Percentiles rank a stretch among this genome's conserved stretches.
These are phyloP conservation scores for Suncus etruscus DNA, from an alignment of 2,113 vertebrate species.

Conservation along the genomic window DNA sequence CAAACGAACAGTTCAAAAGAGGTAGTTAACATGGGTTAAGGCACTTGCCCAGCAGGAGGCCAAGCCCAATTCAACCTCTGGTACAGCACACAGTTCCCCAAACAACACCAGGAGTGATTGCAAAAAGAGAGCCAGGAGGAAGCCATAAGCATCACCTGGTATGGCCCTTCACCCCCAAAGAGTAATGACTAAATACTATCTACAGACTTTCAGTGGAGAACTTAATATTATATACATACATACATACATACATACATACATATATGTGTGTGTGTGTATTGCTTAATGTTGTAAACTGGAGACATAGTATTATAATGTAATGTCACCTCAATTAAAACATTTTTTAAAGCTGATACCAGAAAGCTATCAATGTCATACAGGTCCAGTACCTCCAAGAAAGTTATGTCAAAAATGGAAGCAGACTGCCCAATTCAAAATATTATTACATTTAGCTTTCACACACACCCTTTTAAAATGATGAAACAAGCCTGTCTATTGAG, in stretches of 20 bases:
- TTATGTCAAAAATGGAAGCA: neutral
- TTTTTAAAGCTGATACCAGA: neutral
- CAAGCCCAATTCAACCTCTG: too few relatives aligned
- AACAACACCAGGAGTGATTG: too few relatives aligned
- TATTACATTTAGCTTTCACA: neutral
- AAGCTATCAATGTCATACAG: neutral
- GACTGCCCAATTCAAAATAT: neutral
- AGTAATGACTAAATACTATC: neutral
- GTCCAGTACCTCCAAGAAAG: neutral
- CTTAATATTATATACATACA: neutral
- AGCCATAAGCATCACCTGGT: too few relatives aligned
- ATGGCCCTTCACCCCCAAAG: too few relatives aligned
- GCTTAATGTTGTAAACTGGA: too few relatives aligned
- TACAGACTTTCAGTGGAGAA: neutral
- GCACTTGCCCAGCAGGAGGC: too few relatives aligned
- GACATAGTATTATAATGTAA: neutral
- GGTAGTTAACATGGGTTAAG: too few relatives aligned
- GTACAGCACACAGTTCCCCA: too few relatives aligned
- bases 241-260: too few relatives aligned
- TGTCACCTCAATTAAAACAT: neutral
- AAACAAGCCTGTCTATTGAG: neutral
- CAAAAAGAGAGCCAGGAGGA: too few relatives aligned
- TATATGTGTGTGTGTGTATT: too few relatives aligned
- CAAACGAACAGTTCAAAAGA: neutral
- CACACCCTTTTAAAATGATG: neutral